A percentile compares a stretch with the other conserved stretches of the same genome.
These are phyloP conservation scores for Holocentrus rufus DNA, from an alignment of 2,797 vertebrate species.

Conservation along the genomic window DNA sequence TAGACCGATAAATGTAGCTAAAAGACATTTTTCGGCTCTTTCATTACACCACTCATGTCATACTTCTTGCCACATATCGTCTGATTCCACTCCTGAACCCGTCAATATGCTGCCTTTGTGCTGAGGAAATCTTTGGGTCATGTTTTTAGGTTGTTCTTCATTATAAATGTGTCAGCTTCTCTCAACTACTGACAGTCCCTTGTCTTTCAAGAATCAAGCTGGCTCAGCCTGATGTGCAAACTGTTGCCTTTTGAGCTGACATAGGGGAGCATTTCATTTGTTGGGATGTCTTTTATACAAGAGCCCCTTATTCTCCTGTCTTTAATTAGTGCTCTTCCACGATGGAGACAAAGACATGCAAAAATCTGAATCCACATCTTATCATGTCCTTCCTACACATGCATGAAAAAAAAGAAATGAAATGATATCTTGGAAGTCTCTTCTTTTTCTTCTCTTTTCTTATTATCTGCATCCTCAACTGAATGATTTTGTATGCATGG, in stretches of 20 bases:
- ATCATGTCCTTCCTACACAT: slow-evolving; percentile 31
- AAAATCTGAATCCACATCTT: not conserved
- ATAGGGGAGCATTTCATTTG: slow-evolving; percentile 24
- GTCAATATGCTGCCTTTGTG: not conserved
- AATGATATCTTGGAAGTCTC: too few species aligned
- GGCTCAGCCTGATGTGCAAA: slow-evolving; percentile 52
- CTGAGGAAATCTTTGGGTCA: not conserved
- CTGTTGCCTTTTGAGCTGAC: slow-evolving; percentile 19
- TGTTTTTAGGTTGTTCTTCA: not conserved
- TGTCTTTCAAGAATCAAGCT: not conserved
- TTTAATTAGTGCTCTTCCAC: slow-evolving; percentile 39
- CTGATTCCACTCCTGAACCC: not conserved
- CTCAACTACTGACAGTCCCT: not conserved
- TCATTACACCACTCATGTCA: not conserved
- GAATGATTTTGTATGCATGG: not conserved
- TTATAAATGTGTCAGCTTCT: slow-evolving; percentile 3
- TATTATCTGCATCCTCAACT: too few species aligned
- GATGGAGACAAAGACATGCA: slow-evolving; percentile 31
- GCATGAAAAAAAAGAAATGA: too few species aligned
- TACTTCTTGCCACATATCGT: not conserved
- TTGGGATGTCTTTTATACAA: slow-evolving; percentile 9
- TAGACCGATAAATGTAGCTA: too few species aligned
- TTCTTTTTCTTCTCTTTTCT: too few species aligned
- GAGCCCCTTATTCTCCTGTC: slow-evolving; percentile 19
- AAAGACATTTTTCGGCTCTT: too few species aligned